Base-by-base conservation (phyloP, 2,113 vertebrate genomes). In the Oncorhynchus mykiss region DNA sequence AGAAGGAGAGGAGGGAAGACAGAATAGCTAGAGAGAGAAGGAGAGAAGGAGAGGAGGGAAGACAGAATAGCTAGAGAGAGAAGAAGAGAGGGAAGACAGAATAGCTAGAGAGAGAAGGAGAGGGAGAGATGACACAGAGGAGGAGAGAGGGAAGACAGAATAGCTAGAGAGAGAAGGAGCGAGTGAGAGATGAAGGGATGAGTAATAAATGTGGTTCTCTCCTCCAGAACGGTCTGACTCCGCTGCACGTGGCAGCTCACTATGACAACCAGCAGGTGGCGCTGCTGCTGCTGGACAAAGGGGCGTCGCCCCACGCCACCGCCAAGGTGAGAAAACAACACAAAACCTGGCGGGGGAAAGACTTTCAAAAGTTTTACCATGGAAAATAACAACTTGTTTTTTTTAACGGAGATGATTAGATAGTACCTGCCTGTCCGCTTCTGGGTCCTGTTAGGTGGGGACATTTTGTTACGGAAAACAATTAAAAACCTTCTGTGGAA, bases 191-290 rank as follows among this genome's bases (percentile, higher is more conserved):
- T 14, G 57, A 59, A 18, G 16, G 57, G 22, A 20, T n/a, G 22
- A 8, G n/a, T n/a, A 7, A 11, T 8, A 2, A 64, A 5, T 60
- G 20, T 5, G 59, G 22, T 22, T 5, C 7, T 60, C 13, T 95
- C 91, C 90, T 87, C 20, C 94, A 99, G 98, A 98, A 96, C 82
- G 97, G 97, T 86, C 93, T 99, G 80, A 99, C 98, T 86, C 96
- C 98, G 78, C 95, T 98, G 84, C 98, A 99, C 22, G 96, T 99
- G 90, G 96, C 98, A 91, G 96, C 96, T 83, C 97, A 99, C 91
- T 99, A 99, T 66, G 96, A 99, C 94, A 99, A 99, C 92, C 97
- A 97, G 89, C 95, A 98, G 86, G 96, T 99, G 89, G 97, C 97
- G 45, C 94, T 99, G 79, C 91, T 99, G 72, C 94, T 99, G 65